Percentiles rank a stretch among this genome's conserved stretches.
phyloP scores from a whole-genome alignment of 2,797 vertebrate species.

The Arrhamphus sclerolepis region DNA sequence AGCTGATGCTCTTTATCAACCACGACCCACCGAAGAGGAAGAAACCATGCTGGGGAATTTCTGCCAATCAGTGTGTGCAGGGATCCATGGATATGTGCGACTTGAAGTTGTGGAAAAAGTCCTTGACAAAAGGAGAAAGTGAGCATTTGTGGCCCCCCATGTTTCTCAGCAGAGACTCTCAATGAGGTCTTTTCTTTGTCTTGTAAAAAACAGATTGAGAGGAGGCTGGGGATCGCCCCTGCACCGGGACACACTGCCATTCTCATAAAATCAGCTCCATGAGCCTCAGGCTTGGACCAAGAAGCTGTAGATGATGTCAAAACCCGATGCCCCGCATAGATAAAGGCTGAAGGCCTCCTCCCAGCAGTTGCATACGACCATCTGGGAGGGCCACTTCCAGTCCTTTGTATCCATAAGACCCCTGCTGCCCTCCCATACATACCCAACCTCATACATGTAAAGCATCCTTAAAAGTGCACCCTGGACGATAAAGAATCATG shows the following conservation, averaged over 20 bases:
- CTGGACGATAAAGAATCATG: slow-evolving; percentile 51
- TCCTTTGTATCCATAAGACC: slow-evolving; percentile 50
- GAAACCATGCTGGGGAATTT: slow-evolving; percentile 53
- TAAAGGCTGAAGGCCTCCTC: slow-evolving; percentile 73
- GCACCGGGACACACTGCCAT: slow-evolving; percentile 45
- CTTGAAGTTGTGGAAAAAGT: slow-evolving; percentile 28
- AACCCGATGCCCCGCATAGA: slow-evolving; percentile 67
- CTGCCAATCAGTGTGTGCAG: slow-evolving; percentile 44
- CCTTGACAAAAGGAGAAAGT: slow-evolving; percentile 47
- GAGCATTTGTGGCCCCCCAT: slow-evolving; percentile 45
- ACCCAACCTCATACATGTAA: slow-evolving; percentile 43
- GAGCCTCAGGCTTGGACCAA: slow-evolving; percentile 48
- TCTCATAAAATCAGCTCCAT: slow-evolving; percentile 43
- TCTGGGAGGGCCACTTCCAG: slow-evolving; percentile 75
- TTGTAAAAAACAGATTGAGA: slow-evolving; percentile 26
- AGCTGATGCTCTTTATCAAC: slow-evolving; percentile 55
- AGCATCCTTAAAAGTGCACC: slow-evolving; percentile 41
- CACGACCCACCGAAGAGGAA: slow-evolving; percentile 58
- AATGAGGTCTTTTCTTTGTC: slow-evolving; percentile 51
- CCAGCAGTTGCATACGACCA: slow-evolving; percentile 66
- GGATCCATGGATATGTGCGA: slow-evolving; percentile 33
- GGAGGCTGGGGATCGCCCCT: slow-evolving; percentile 54
- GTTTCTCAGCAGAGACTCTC: slow-evolving; percentile 40
- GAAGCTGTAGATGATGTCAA: slow-evolving; percentile 60
- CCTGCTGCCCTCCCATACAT: slow-evolving; percentile 23